A percentile compares a stretch with the other conserved stretches of the same genome.
phyloP scores from a whole-genome alignment of 2,888 invertebrate genomes.

The Athalia circularis region DNA sequence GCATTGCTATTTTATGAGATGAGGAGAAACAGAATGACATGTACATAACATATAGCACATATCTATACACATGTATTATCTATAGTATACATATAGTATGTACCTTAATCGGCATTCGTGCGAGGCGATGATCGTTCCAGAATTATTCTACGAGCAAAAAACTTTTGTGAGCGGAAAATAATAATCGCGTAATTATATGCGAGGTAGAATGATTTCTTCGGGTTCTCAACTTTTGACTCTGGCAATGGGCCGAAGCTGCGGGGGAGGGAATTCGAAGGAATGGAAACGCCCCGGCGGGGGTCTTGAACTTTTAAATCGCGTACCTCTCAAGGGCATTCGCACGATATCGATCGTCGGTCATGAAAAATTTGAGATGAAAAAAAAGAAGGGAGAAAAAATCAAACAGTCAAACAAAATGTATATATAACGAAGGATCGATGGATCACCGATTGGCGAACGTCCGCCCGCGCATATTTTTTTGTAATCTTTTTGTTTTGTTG shows the following conservation, averaged over 20 bases:
- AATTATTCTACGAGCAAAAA: too few relatives aligned
- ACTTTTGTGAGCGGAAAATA: not conserved
- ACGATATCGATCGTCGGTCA: constrained; percentile 18
- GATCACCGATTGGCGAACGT: constrained; percentile 18
- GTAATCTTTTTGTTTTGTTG: constrained; percentile 1
- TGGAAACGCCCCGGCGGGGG: not conserved
- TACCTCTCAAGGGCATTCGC: constrained; percentile 13
- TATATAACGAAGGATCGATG: constrained; percentile 12
- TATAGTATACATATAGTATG: too few relatives aligned
- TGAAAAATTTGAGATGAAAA: not conserved
- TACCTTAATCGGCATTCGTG: too few relatives aligned
- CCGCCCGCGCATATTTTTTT: constrained; percentile 8
- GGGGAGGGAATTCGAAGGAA: not conserved
- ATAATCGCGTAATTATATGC: not conserved
- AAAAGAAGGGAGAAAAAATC: not conserved
- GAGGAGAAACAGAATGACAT: too few relatives aligned
- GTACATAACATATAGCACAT: too few relatives aligned
- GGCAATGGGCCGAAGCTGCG: too few relatives aligned
- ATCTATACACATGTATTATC: too few relatives aligned
- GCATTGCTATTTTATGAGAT: too few relatives aligned
- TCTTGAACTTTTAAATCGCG: constrained; percentile 4
- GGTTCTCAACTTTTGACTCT: not conserved
- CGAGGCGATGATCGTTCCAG: too few relatives aligned
- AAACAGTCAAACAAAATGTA: not conserved
- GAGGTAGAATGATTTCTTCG: not conserved